Conservation (phyloP, 2,888 invertebrate genomes). For the Globia sparganii region DNA sequence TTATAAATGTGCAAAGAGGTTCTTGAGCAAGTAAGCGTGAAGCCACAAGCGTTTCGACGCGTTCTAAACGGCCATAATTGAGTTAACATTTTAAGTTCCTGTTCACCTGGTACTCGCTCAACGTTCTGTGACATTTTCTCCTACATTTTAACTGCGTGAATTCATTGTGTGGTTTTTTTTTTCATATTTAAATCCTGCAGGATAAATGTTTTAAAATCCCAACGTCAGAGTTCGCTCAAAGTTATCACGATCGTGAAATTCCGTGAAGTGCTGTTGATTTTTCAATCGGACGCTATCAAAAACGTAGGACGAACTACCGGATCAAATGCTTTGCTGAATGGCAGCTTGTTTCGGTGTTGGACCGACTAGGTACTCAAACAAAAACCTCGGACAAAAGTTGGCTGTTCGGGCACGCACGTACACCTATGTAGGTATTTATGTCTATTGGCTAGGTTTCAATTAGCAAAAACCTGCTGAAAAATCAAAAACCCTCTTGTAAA, state of each 20-base stretch:
- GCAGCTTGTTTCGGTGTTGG: conserved; percentile 52
- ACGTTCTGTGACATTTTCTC: conserved; percentile 34
- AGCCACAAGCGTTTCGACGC: conserved; percentile 72
- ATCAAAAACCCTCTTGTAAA: background rate
- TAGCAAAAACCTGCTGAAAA: conserved; percentile 1
- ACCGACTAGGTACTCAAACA: conserved; percentile 25
- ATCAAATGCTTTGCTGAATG: conserved; percentile 67
- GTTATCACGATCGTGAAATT: conserved; percentile 31
- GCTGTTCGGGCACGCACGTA: background rate
- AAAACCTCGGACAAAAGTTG: conserved; percentile 33
- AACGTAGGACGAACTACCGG: conserved; percentile 55
- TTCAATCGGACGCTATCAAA: conserved; percentile 45
- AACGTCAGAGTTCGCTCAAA: conserved; percentile 38
- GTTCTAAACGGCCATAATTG: conserved; percentile 75
- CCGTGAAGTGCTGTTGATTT: conserved; percentile 32
- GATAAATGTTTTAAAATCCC: conserved; percentile 23
- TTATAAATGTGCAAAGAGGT: conserved; percentile 73
- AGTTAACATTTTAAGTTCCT: conserved; percentile 78
- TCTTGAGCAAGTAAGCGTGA: conserved; percentile 72
- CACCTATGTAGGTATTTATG: background rate
- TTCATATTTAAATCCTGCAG: conserved; percentile 12
- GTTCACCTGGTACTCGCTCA: conserved; percentile 68
- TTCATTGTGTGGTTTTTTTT: conserved; percentile 13
- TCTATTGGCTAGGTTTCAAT: conserved; percentile 22
- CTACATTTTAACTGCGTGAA: conserved; percentile 28